Conservation (phyloP, 2,888 invertebrate species). For the Mesopsocus fuscifrons region DNA sequence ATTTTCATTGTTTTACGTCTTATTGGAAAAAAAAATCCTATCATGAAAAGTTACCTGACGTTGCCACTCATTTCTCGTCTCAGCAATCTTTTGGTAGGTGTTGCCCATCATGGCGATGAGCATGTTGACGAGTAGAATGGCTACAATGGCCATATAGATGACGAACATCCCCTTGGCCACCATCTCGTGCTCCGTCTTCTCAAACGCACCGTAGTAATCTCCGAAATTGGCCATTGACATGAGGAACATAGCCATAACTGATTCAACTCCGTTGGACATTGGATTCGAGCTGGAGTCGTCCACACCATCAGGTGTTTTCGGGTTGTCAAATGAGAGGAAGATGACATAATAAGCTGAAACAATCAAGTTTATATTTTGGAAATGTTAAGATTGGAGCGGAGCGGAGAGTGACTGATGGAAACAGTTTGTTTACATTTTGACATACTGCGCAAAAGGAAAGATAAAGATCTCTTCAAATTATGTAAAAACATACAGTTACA, state of each 20-base stretch:
- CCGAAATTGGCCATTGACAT: conserved; percentile 97
- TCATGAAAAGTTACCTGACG: too few species aligned
- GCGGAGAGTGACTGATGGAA: conserved; percentile 11
- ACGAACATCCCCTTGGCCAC: conserved; percentile 88
- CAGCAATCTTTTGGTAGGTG: conserved; percentile 94
- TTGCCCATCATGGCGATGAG: conserved; percentile 99
- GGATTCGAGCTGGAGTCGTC: conserved; percentile 70
- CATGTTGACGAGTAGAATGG: conserved; percentile 90
- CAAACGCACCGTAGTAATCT: conserved; percentile 82
- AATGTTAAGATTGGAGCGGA: too few species aligned
- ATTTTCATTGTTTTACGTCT: too few species aligned
- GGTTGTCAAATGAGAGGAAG: conserved; percentile 73
- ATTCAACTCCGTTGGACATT: conserved; percentile 82
- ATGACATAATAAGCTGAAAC: conserved; percentile 73
- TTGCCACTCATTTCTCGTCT: conserved; percentile 96
- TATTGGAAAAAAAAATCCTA: too few species aligned
- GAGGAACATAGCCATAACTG: conserved; percentile 93
- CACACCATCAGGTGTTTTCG: conserved; percentile 59
- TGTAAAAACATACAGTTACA: too few species aligned
- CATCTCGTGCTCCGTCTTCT: conserved; percentile 68
- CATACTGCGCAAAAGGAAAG: too few species aligned
- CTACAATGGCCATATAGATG: conserved; percentile 94
- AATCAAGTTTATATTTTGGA: too few species aligned
- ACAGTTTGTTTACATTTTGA: too few species aligned
- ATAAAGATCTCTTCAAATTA: too few species aligned